Evolutionary conservation across 2,113 vertebrate species (phyloP), one percentile per base, ranked within the genome.

Genomic region (Siniperca chuatsi): DNA sequence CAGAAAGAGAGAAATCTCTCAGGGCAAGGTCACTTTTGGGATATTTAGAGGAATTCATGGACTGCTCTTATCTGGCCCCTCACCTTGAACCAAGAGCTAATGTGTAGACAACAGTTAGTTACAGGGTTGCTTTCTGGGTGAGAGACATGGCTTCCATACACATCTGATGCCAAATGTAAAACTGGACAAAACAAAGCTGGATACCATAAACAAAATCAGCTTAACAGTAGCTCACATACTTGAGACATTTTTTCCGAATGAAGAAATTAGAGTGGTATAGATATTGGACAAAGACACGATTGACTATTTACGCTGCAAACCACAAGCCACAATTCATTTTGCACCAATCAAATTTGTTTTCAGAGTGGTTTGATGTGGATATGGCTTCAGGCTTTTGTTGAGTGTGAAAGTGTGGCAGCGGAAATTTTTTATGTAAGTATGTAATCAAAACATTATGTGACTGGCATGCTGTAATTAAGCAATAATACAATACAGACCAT

Each of bases 401-500:
- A 81, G 74, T n/a, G 48, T 46, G 44, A 79, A 29, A 82, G 79
- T 78, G 42, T 37, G 40, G 64, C 79, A 44, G 74, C 42, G 8
- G 73, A 55, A 71, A 52, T 75, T 64, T 81, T 29, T 73, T 68
- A 69, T 74, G 62, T 42, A 79, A 73, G 62, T 33, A 44, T 82
- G 72, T 70, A 78, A 85, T 82, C 82, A 81, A 78, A 78, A 84
- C 78, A 82, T 84, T 80, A 72, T 87, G 78, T 84, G 74, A 84
- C 78, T 69, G 57, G 81, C 77, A 81, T 83, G 52, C 72, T 74
- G 55, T 78, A 81, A 88, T 84, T 81, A 84, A 78, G 29, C 75
- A 79, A 64, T 69, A 75, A 83, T 74, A 81, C 55, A 29, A 29
- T 64, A 20, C 48, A 73, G 61, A 54, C 23, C 21, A 57, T 69